Conservation (phyloP, 2,113 vertebrate genomes). For the Hassar affinis region DNA sequence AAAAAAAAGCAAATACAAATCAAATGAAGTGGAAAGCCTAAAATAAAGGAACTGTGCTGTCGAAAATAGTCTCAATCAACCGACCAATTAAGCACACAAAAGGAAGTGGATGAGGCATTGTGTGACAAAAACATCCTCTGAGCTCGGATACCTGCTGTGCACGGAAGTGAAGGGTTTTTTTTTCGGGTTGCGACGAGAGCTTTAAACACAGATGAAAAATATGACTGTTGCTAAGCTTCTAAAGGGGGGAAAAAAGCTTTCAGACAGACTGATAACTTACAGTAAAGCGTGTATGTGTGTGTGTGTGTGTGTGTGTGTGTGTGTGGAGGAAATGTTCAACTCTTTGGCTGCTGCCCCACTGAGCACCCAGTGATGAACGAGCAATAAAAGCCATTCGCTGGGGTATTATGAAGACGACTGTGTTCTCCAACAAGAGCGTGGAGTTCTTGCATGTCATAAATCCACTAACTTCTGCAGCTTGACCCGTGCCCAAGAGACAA, state of each 20-base stretch:
- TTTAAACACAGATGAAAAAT: constrained; percentile 19
- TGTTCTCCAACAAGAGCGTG: constrained; percentile 9
- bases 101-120: constrained; percentile 11
- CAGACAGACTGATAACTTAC: background rate
- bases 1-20: background rate
- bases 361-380: background rate
- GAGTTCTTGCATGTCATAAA: constrained; percentile 28
- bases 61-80: constrained; percentile 31
- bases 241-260: background rate
- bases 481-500: constrained; percentile 8
- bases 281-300: background rate
- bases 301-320: background rate
- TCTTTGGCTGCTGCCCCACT: constrained; percentile 11
- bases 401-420: constrained; percentile 10
- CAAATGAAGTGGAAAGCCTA: background rate
- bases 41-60: constrained; percentile 25
- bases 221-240: background rate
- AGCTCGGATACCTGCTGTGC: background rate
- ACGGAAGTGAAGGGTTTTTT: background rate
- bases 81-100: constrained; percentile 28
- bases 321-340: background rate
- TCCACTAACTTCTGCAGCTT: constrained; percentile 2
- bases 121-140: constrained; percentile 35
- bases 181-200: background rate
- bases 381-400: constrained; percentile 1